Percentiles rank a stretch among this genome's conserved stretches.
Evolutionary conservation across 2,797 vertebrate species (phyloP).

Genomic region (Nyctibius grandis): DNA sequence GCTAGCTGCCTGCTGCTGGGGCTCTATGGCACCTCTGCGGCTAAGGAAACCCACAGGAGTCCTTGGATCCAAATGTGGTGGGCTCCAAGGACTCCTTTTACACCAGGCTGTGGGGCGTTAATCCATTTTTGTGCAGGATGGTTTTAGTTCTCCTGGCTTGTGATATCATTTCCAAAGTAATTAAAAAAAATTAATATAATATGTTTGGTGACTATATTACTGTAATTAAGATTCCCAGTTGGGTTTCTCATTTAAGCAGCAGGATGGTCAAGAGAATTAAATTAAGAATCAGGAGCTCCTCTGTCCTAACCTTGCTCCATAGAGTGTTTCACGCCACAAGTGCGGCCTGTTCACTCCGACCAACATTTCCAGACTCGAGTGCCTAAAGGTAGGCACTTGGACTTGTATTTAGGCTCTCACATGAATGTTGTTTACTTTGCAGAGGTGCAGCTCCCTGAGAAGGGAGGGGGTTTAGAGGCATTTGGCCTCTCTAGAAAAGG

Average conservation of each 20-base stretch:
- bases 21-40: background rate
- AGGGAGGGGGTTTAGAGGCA: background rate
- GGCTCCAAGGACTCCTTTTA: background rate
- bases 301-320: background rate
- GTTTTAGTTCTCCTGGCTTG: background rate
- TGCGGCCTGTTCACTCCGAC: background rate
- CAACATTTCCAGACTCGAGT: background rate
- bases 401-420: background rate
- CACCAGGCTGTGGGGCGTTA: background rate
- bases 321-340: background rate
- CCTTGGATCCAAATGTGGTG: background rate
- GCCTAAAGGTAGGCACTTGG: background rate
- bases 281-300: background rate
- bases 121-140: background rate
- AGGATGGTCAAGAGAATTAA: slow-evolving; percentile 8
- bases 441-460: background rate
- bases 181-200: slow-evolving; percentile 20
- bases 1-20: background rate
- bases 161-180: slow-evolving; percentile 17
- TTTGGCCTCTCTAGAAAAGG: background rate
- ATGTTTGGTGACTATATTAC: slow-evolving; percentile 24
- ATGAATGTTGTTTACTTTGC: background rate
- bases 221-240: slow-evolving; percentile 34
- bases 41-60: background rate
- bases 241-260: slow-evolving; percentile 32